These are phyloP conservation scores for Danionella cerebrum DNA, from an alignment of 2,113 vertebrate genomes.

Conservation along the genomic window DNA sequence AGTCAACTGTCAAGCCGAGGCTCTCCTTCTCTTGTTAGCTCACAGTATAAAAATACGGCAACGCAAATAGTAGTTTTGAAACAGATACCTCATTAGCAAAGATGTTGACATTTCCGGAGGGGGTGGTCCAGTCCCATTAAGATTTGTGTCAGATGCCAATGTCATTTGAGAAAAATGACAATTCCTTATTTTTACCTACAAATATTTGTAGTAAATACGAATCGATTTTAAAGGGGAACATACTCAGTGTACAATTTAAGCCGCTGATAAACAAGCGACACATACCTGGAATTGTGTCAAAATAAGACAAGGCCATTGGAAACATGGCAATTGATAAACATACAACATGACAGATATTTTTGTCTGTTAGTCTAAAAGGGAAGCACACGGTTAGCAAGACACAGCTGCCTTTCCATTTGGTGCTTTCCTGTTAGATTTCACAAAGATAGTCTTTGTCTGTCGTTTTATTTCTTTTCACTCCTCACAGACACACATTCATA, in stretches of 20 bases:
- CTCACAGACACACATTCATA: not conserved
- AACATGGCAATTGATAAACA: too few relatives aligned
- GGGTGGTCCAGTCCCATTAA: not conserved
- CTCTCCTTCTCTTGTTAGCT: conserved; percentile 23
- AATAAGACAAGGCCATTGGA: too few relatives aligned
- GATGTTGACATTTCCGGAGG: conserved; percentile 11
- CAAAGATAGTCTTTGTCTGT: not conserved
- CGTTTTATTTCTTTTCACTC: not conserved
- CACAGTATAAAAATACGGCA: conserved; percentile 15
- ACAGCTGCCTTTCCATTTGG: not conserved
- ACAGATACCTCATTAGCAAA: conserved; percentile 26
- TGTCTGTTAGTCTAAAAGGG: too few relatives aligned
- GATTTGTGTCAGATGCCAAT: not conserved
- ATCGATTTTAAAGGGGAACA: too few relatives aligned
- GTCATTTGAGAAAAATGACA: not conserved
- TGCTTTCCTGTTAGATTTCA: not conserved
- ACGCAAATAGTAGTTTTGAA: conserved; percentile 32
- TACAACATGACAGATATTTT: too few relatives aligned
- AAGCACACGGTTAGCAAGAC: too few relatives aligned
- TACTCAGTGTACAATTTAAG: too few relatives aligned
- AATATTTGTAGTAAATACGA: too few relatives aligned
- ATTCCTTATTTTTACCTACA: not conserved
- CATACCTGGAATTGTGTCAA: too few relatives aligned
- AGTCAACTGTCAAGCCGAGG: conserved; percentile 17
- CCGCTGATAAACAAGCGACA: too few relatives aligned